A percentile compares a stretch with the other conserved stretches of the same genome.
Evolutionary conservation across 1,140 invertebrate genomes (phyloP).

Genomic region (Papilio aristodemus): DNA sequence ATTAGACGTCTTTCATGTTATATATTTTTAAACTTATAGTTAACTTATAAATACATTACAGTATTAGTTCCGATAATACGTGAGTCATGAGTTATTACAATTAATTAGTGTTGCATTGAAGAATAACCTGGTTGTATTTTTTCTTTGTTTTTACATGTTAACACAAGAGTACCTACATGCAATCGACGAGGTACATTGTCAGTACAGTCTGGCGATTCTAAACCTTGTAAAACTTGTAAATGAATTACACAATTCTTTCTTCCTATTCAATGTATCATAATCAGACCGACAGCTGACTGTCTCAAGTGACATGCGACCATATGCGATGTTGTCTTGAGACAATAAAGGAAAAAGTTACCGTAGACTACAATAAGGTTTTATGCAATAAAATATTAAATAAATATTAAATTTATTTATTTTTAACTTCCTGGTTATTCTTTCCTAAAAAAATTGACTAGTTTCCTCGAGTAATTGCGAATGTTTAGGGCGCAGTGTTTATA

Average conservation of each 20-base stretch:
- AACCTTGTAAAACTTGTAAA: conserved; percentile 3
- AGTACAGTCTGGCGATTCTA: not conserved
- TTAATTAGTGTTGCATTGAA: conserved; percentile 12
- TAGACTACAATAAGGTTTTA: conserved; percentile 4
- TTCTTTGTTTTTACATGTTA: conserved; percentile 11
- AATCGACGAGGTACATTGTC: not conserved
- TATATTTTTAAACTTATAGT: too few relatives aligned
- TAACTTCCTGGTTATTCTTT: too few relatives aligned
- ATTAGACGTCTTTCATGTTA: too few relatives aligned
- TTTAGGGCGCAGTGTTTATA: too few relatives aligned
- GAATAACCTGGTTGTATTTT: conserved; percentile 4
- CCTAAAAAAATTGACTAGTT: too few relatives aligned
- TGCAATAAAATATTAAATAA: not conserved
- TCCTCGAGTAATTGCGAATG: too few relatives aligned
- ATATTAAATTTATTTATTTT: too few relatives aligned
- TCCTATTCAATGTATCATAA: conserved; percentile 8
- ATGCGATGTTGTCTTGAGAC: not conserved
- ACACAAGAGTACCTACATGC: conserved; percentile 10
- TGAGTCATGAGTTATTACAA: conserved; percentile 4
- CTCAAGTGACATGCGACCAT: not conserved
- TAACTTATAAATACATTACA: not conserved
- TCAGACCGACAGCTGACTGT: conserved; percentile 4
- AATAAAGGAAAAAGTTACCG: conserved; percentile 2
- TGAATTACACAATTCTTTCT: conserved; percentile 5
- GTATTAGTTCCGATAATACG: not conserved